Conservation (phyloP, 2,113 vertebrate genomes). For the Myrmecophaga tridactyla region DNA sequence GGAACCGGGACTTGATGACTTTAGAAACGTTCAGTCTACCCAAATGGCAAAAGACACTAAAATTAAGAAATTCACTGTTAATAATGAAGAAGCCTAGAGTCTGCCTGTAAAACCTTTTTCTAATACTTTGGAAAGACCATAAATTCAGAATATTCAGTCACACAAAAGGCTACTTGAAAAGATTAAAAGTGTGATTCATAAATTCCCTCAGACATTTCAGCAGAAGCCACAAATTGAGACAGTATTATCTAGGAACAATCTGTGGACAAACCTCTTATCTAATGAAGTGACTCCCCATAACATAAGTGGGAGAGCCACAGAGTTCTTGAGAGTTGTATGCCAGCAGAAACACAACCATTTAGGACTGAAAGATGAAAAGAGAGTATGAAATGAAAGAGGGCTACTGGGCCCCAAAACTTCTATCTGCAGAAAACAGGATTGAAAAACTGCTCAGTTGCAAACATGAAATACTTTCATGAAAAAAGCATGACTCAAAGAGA, state of each 20-base stretch:
- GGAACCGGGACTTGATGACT: background rate
- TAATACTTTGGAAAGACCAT: background rate
- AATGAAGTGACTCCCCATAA: background rate
- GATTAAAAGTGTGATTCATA: background rate
- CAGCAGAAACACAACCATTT: background rate
- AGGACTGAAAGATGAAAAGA: background rate
- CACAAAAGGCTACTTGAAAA: background rate
- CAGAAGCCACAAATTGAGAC: background rate
- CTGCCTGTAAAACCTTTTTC: background rate
- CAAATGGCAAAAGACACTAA: background rate
- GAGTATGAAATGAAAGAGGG: background rate
- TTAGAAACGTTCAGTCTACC: background rate
- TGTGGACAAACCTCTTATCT: background rate
- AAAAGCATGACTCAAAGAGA: background rate
- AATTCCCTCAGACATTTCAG: background rate
- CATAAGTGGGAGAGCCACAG: background rate
- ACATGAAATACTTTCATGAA: background rate
- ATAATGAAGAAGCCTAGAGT: background rate
- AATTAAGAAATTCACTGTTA: background rate
- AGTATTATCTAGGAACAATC: background rate
- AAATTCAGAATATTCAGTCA: background rate
- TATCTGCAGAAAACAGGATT: background rate
- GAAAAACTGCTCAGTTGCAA: background rate
- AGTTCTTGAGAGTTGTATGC: background rate
- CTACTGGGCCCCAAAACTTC: background rate